Base-by-base conservation (phyloP, 1,140 invertebrate genomes). In the Panulirus ornatus region DNA sequence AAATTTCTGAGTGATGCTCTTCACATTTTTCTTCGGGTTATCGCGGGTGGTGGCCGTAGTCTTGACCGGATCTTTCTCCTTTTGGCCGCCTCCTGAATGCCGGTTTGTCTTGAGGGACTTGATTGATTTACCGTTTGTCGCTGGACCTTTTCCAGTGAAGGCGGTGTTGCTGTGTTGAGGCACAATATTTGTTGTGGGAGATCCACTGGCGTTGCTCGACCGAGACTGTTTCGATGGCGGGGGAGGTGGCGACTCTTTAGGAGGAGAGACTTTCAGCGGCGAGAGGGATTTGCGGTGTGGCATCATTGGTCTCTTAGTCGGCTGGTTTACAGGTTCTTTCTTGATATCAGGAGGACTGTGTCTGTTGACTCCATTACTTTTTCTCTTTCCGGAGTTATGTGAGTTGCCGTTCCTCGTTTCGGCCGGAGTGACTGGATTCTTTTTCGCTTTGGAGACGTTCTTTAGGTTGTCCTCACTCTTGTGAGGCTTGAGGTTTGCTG, bases 401-500 rank as follows among this genome's bases (percentile, higher is more conserved):
- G 58, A 27, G 6, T 30, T 1, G 19, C 6, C 14, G 27, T 42
- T 38, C n/a, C 27, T n/a, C 22, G 70, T 84, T n/a, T 84, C 58
- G 22, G 16, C 9, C 22, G n/a, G 63, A 38, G 70, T 19, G 38
- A 84, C 70, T 14, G 22, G 38, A 44, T 75, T 86, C 0, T 75
- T 83, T 1, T 30, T 5, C 66, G n/a, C 30, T 5, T 44, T 54
- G 19, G 70, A 30, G 38, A 27, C n/a, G 11, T 34, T 75, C 11
- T 51, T 70, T 44, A 89, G 47, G 36, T 89, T 89, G 14, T 89
- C 88, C 22, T 89, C 88, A 22, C 88, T 89, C 76, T 84, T 89
- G 76, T 83, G 44, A n/a, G 88, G 88, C 66, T 89, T 89, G 11
- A 83, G 78, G 44, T 51, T 40, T 22, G 42, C 42, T 19, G 78